Conservation (phyloP, 2,888 invertebrate species). For the Macaria liturata region DNA sequence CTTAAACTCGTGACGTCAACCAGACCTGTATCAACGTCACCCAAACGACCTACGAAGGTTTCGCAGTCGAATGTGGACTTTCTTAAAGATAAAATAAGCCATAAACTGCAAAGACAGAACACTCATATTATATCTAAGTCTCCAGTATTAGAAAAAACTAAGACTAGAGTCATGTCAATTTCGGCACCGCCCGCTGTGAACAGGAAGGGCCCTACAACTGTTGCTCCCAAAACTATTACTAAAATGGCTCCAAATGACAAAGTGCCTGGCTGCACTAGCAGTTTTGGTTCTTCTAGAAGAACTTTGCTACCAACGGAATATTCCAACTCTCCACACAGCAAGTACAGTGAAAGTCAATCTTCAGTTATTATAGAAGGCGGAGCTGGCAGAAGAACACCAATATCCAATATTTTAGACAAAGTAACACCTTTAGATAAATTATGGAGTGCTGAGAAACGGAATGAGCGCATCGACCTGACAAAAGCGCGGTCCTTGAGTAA, state of each 20-base stretch:
- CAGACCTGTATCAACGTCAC: slow-evolving; percentile 66
- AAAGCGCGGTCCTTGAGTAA: slow-evolving; percentile 57
- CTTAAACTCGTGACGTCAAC: slow-evolving; percentile 84
- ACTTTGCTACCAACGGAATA: slow-evolving; percentile 74
- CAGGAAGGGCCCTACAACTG: slow-evolving; percentile 53
- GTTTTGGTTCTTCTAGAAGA: slow-evolving; percentile 73
- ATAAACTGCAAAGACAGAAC: slow-evolving; percentile 80
- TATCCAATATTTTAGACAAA: slow-evolving; percentile 76
- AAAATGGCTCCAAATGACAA: slow-evolving; percentile 50
- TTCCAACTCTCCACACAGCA: slow-evolving; percentile 53
- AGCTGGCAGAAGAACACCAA: slow-evolving; percentile 75
- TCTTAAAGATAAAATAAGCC: slow-evolving; percentile 84
- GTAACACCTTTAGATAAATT: slow-evolving; percentile 82
- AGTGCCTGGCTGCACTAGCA: slow-evolving; percentile 62
- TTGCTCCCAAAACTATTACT: slow-evolving; percentile 38
- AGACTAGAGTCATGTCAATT: slow-evolving; percentile 60
- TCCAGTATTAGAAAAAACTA: slow-evolving; percentile 39
- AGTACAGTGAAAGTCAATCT: slow-evolving; percentile 50
- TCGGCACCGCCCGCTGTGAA: slow-evolving; percentile 72
- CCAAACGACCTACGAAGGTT: slow-evolving; percentile 56
- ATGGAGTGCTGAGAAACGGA: slow-evolving; percentile 77
- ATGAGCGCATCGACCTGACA: slow-evolving; percentile 67
- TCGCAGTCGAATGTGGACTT: slow-evolving; percentile 82
- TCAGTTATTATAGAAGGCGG: slow-evolving; percentile 75
- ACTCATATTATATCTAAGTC: slow-evolving; percentile 67